A percentile compares a stretch with the other conserved stretches of the same genome.
Evolutionary conservation across 2,113 vertebrate species (phyloP).

Genomic region (Epinephelus fuscoguttatus): DNA sequence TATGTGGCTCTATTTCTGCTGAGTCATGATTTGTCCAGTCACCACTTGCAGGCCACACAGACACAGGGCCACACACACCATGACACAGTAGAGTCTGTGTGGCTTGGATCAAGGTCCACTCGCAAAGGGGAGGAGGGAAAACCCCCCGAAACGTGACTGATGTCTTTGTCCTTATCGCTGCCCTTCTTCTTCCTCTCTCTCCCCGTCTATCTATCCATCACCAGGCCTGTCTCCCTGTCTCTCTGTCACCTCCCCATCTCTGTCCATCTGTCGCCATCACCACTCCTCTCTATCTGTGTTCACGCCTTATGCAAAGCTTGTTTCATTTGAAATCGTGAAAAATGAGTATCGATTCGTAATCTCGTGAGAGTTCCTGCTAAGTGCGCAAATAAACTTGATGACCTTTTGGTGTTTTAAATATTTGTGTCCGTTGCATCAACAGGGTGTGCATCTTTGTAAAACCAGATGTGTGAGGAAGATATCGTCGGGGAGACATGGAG

Average conservation of each 20-base stretch:
- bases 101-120: constrained; percentile 79
- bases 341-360: constrained; percentile 17
- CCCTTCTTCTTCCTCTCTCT: constrained; percentile 63
- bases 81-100: constrained; percentile 82
- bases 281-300: constrained; percentile 26
- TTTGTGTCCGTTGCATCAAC: constrained; percentile 76
- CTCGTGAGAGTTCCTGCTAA: constrained; percentile 32
- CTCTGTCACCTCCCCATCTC: constrained; percentile 54
- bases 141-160: constrained; percentile 75
- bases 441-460: constrained; percentile 47
- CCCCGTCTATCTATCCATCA: constrained; percentile 64
- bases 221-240: constrained; percentile 30
- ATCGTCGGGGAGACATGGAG: constrained; percentile 34
- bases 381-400: constrained; percentile 54
- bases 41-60: constrained; percentile 67
- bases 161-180: constrained; percentile 78
- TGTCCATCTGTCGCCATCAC: constrained; percentile 61
- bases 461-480: constrained; percentile 73
- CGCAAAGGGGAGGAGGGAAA: constrained; percentile 53
- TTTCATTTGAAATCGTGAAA: constrained; percentile 31
- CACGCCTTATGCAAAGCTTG: constrained; percentile 29
- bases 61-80: constrained; percentile 80
- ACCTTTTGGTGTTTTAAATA: constrained; percentile 75
- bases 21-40: constrained; percentile 75
- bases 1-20: constrained; percentile 68